These are phyloP conservation scores for Coelopa pilipes DNA, from an alignment of 2,888 invertebrate genomes.

Conservation along the genomic window DNA sequence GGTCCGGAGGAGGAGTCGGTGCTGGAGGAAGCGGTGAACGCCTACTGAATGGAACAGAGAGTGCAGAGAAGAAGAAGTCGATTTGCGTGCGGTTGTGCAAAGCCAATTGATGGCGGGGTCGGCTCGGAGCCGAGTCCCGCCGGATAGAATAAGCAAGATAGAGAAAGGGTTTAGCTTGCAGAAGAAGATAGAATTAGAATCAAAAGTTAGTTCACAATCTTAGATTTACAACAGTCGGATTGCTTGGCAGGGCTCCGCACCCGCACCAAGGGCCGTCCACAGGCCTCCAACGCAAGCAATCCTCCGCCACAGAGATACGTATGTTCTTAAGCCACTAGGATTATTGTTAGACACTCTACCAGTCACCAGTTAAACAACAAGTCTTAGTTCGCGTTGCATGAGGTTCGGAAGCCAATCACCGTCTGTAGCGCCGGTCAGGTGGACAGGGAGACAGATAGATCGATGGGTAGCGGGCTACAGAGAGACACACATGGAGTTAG, in stretches of 20 bases:
- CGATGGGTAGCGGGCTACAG: slow-evolving; percentile 9
- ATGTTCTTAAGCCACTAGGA: no score
- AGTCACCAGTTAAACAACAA: slow-evolving; percentile 24
- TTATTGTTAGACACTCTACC: not conserved
- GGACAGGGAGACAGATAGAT: slow-evolving; percentile 22
- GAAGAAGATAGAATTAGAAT: slow-evolving; percentile 54
- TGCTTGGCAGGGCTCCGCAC: not conserved
- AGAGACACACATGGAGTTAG: not conserved
- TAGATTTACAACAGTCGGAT: slow-evolving; percentile 11
- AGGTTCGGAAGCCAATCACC: slow-evolving; percentile 39
- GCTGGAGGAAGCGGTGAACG: not conserved
- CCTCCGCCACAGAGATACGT: no score
- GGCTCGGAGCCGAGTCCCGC: not conserved
- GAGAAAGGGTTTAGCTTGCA: not conserved
- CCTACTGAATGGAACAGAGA: not conserved
- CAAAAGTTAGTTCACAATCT: slow-evolving; percentile 57
- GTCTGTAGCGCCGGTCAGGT: slow-evolving; percentile 35
- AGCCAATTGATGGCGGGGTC: no score
- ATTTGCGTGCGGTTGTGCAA: no score
- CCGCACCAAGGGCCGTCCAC: no score
- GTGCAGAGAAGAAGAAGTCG: not conserved
- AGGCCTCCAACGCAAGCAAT: no score
- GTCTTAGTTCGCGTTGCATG: not conserved
- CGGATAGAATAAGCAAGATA: not conserved
- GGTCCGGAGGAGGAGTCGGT: not conserved